Conservation (phyloP, 2,113 vertebrate genomes). For the Eulacestoma nigropectus region DNA sequence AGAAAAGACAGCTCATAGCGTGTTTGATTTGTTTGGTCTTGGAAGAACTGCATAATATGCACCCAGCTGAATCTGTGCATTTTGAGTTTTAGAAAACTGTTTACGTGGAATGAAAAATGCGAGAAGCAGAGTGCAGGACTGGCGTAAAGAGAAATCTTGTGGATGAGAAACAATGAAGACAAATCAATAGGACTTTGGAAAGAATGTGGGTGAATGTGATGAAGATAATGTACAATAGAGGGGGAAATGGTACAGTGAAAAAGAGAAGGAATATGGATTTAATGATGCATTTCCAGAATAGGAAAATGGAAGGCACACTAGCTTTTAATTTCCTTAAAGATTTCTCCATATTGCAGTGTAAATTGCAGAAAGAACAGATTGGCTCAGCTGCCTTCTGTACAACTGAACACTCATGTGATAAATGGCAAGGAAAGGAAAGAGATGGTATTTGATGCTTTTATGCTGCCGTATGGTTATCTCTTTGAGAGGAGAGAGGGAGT, state of each 20-base stretch:
- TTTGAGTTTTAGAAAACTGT: not conserved
- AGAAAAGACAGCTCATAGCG: not conserved
- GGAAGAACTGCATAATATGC: not conserved
- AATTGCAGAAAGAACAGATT: not conserved
- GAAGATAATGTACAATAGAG: not conserved
- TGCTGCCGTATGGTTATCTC: not conserved
- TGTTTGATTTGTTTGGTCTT: not conserved
- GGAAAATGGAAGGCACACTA: not conserved
- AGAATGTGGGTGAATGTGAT: not conserved
- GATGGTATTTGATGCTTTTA: not conserved
- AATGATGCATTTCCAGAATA: not conserved
- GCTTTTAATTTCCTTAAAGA: not conserved
- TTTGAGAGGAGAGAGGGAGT: not conserved
- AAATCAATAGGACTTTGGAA: not conserved
- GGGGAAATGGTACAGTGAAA: not conserved
- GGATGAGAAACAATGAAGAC: not conserved
- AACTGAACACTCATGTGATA: not conserved
- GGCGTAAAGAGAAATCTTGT: not conserved
- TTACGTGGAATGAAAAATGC: not conserved
- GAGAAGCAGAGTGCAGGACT: rapidly evolving
- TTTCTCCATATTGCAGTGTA: not conserved
- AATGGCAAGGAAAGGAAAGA: not conserved
- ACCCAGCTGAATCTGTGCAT: not conserved
- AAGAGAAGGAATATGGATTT: not conserved
- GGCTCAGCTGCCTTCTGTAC: not conserved